A percentile compares a stretch with the other conserved stretches of the same genome.
These are phyloP conservation scores for Acrocephalus kingi DNA, from an alignment of 2,113 vertebrate genomes.

Conservation along the genomic window DNA sequence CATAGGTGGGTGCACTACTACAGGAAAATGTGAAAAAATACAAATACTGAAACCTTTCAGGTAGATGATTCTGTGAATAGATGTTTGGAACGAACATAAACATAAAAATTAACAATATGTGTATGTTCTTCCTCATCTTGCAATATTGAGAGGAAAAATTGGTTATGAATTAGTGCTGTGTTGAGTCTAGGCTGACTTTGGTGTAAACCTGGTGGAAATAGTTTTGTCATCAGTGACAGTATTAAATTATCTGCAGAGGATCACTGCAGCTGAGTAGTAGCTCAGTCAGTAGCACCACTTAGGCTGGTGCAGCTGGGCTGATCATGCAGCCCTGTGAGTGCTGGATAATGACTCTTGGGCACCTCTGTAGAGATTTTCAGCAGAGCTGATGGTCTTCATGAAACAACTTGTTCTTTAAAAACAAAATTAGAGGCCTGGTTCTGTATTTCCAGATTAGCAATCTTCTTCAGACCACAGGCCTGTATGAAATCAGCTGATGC, in stretches of 20 bases:
- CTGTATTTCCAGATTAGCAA: not conserved
- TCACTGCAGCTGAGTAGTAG: not conserved
- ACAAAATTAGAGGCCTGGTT: not conserved
- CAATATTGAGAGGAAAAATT: not conserved
- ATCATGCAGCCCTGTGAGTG: not conserved
- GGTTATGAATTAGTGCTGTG: not conserved
- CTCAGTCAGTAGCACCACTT: not conserved
- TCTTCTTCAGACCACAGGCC: not conserved
- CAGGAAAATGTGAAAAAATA: not conserved
- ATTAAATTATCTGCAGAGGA: not conserved
- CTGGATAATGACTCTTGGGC: not conserved
- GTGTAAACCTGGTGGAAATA: not conserved
- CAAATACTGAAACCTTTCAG: not conserved
- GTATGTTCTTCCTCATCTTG: not conserved
- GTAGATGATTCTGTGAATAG: not conserved
- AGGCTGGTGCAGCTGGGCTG: not conserved
- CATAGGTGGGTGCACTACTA: not conserved
- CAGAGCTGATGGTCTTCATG: not conserved
- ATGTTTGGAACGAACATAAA: not conserved
- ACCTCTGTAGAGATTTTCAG: not conserved
- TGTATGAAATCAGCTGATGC: not conserved
- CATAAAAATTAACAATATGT: fast-evolving
- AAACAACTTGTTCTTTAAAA: not conserved
- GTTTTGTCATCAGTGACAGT: not conserved
- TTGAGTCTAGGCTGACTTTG: not conserved